phyloP scores from a whole-genome alignment of 2,888 invertebrate genomes.

The Lomographa bimaculata region DNA sequence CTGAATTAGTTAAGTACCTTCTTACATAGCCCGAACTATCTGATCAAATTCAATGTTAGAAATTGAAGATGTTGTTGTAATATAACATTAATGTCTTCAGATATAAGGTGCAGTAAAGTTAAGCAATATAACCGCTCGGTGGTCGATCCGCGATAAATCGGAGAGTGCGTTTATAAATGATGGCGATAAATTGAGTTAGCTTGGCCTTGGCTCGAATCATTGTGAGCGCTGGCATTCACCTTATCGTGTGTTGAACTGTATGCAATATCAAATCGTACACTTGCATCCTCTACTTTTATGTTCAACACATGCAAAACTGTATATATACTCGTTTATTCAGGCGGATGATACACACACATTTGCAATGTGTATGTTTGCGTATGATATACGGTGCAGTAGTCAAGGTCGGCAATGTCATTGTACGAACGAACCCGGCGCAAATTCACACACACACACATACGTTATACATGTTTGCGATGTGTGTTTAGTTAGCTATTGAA shows the following conservation, averaged over 20 bases:
- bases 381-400: slow-evolving; percentile 73
- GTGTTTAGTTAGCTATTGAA: slow-evolving; percentile 63
- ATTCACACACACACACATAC: slow-evolving; percentile 57
- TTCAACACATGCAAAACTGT: slow-evolving; percentile 37
- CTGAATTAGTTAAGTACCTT: too few relatives aligned
- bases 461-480: slow-evolving; percentile 38
- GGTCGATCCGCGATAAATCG: slow-evolving; percentile 7
- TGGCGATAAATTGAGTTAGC: slow-evolving; percentile 30
- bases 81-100: slow-evolving; percentile 3
- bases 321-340: slow-evolving; percentile 19
- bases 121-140: slow-evolving; percentile 6
- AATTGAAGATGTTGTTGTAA: slow-evolving; percentile 7
- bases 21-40: too few relatives aligned
- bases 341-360: slow-evolving; percentile 29
- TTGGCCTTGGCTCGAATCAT: slow-evolving; percentile 72
- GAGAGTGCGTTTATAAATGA: slow-evolving; percentile 1
- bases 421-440: slow-evolving; percentile 69
- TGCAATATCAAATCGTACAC: slow-evolving; percentile 48
- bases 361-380: slow-evolving; percentile 39
- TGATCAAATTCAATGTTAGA: too few relatives aligned
- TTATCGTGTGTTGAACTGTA: slow-evolving; percentile 82
- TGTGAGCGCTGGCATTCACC: slow-evolving; percentile 62
- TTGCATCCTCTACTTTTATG: slow-evolving; percentile 41
- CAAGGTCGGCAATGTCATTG: slow-evolving; percentile 83
- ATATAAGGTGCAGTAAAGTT: slow-evolving; percentile 11